phyloP scores from a whole-genome alignment of 2,888 invertebrate genomes.

The Keiferia lycopersicella region DNA sequence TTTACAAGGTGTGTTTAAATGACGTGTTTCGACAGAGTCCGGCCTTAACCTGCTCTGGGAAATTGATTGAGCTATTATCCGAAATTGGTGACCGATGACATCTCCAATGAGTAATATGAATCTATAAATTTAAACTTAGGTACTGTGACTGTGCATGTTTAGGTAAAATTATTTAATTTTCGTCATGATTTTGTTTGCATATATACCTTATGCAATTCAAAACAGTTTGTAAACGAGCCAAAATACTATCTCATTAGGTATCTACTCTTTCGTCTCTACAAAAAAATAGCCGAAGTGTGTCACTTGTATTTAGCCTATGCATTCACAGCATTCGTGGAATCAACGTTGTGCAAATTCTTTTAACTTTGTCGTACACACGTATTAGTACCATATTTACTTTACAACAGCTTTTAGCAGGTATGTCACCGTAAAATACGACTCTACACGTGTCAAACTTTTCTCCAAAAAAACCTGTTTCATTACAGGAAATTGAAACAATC shows the following conservation, averaged over 20 bases:
- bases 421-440: not conserved
- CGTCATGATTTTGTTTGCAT: too few species aligned
- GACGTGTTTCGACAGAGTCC: conserved; percentile 1
- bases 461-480: not conserved
- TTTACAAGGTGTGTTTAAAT: not conserved
- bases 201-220: too few species aligned
- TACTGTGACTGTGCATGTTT: too few species aligned
- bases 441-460: not conserved
- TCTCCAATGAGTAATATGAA: not conserved
- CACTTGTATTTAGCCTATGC: not conserved
- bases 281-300: not conserved
- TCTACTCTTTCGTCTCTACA: not conserved
- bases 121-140: too few species aligned
- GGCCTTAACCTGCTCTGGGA: conserved; percentile 14
- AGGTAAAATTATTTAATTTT: too few species aligned
- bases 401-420: not conserved
- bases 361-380: not conserved
- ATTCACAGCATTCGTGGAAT: conserved; percentile 1
- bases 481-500: not conserved
- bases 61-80: not conserved
- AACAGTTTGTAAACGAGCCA: too few species aligned
- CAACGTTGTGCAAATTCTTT: not conserved
- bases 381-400: not conserved
- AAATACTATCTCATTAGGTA: too few species aligned
- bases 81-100: not conserved